A percentile compares a stretch with the other conserved stretches of the same genome.
Evolutionary conservation across 1,140 invertebrate species (phyloP).

Genomic region (Drosophila persimilis): DNA sequence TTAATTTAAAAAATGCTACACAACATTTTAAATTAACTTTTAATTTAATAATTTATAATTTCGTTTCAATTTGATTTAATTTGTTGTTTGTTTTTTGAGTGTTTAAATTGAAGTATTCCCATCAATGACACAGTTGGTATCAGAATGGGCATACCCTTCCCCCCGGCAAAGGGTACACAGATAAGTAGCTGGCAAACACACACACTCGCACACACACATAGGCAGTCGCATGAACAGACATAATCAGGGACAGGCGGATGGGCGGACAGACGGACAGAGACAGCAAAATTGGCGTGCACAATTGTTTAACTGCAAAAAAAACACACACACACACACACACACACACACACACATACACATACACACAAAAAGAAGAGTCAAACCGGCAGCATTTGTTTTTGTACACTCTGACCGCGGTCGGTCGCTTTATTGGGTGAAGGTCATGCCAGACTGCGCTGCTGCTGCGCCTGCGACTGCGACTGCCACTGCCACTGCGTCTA

Average conservation of each 20-base stretch:
- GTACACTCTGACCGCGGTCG: slow-evolving; percentile 60
- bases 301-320: slow-evolving; percentile 62
- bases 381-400: slow-evolving; percentile 30
- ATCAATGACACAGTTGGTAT: no score
- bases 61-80: no score
- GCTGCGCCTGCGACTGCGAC: slow-evolving; percentile 5
- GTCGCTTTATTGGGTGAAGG: slow-evolving; percentile 76
- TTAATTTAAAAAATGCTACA: no score
- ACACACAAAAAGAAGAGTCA: slow-evolving; percentile 9
- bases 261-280: slow-evolving; percentile 30
- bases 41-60: no score
- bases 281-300: slow-evolving; percentile 49
- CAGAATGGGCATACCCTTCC: neutral
- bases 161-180: slow-evolving; percentile 23
- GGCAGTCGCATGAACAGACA: neutral
- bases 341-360: neutral
- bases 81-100: no score
- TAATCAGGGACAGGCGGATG: slow-evolving; percentile 4
- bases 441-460: slow-evolving; percentile 51
- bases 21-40: no score
- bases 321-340: neutral
- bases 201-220: neutral
- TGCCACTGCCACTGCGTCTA: slow-evolving; percentile 43
- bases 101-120: no score
- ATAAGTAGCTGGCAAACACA: slow-evolving; percentile 35